Evolutionary conservation across 2,113 vertebrate species (phyloP).

Genomic region (Nyctereutes procyonoides): DNA sequence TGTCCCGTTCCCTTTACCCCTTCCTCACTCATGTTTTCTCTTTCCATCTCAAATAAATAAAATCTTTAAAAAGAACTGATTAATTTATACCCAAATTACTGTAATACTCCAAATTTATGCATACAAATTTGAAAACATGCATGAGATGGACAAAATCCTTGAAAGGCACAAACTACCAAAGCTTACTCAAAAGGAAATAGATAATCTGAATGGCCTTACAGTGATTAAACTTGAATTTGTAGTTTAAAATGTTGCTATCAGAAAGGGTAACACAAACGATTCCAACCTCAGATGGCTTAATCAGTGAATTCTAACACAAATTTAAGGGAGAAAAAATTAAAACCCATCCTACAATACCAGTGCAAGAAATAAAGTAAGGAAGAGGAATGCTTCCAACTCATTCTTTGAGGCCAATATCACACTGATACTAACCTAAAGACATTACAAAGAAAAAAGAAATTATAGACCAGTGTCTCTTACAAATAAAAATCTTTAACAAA

Average conservation of each 20-base stretch:
- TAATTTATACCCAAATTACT: neutral
- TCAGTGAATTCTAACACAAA: neutral
- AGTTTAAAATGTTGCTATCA: neutral
- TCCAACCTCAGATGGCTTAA: neutral
- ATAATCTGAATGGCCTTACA: neutral
- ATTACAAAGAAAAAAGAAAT: neutral
- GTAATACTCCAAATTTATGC: neutral
- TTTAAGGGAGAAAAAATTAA: neutral
- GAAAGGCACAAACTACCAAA: conserved; percentile 31
- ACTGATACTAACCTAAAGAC: neutral
- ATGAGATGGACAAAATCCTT: conserved; percentile 2
- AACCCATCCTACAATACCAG: neutral
- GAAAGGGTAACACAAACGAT: neutral
- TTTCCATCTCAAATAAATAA: no score
- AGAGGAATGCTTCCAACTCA: neutral
- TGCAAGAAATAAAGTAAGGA: neutral
- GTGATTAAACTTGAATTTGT: neutral
- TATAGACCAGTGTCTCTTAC: neutral
- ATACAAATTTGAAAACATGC: conserved; percentile 40
- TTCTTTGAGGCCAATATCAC: neutral
- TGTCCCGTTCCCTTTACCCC: no score
- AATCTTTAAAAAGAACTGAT: no score
- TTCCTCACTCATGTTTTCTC: no score
- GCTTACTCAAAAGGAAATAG: neutral
- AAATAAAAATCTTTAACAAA: conserved; percentile 42